phyloP scores from a whole-genome alignment of 2,888 invertebrate species.

The Sinopyrophorus schimmeli region DNA sequence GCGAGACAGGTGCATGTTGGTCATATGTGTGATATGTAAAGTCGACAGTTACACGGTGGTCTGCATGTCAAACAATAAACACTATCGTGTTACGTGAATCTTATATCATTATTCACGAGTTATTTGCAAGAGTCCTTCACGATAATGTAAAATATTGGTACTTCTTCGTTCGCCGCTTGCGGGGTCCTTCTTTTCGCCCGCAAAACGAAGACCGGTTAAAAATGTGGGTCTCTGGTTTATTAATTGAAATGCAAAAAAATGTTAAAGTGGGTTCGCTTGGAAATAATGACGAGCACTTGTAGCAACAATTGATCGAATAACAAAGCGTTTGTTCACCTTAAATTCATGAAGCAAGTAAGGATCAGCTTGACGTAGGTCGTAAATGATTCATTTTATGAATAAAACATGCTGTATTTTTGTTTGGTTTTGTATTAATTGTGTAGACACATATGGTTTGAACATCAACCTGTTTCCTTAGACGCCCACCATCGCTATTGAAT shows the following conservation, averaged over 20 bases:
- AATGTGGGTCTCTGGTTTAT: too few species aligned
- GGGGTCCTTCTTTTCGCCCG: too few species aligned
- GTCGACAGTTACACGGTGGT: slow-evolving; percentile 40
- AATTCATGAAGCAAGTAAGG: slow-evolving; percentile 26
- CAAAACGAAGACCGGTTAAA: too few species aligned
- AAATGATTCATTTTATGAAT: slow-evolving; percentile 35
- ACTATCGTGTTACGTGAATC: slow-evolving; percentile 42
- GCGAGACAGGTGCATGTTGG: slow-evolving; percentile 26
- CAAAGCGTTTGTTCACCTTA: slow-evolving; percentile 31
- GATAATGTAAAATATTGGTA: slow-evolving; percentile 27
- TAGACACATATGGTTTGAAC: slow-evolving; percentile 31
- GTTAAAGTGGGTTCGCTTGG: too few species aligned
- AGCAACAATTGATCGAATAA: slow-evolving; percentile 28
- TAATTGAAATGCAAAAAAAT: too few species aligned
- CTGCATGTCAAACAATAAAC: slow-evolving; percentile 41
- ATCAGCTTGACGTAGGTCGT: slow-evolving; percentile 34
- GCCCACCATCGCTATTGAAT: slow-evolving; percentile 27
- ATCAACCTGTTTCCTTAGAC: slow-evolving; percentile 34
- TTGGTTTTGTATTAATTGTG: slow-evolving; percentile 33
- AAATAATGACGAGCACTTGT: slow-evolving; percentile 21
- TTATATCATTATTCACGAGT: slow-evolving; percentile 38
- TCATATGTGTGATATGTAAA: slow-evolving; percentile 31
- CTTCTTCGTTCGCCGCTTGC: too few species aligned
- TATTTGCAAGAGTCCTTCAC: slow-evolving; percentile 29
- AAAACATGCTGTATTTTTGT: slow-evolving; percentile 33